phyloP scores from a whole-genome alignment of 2,797 vertebrate species.

The Cossypha dichroa region DNA sequence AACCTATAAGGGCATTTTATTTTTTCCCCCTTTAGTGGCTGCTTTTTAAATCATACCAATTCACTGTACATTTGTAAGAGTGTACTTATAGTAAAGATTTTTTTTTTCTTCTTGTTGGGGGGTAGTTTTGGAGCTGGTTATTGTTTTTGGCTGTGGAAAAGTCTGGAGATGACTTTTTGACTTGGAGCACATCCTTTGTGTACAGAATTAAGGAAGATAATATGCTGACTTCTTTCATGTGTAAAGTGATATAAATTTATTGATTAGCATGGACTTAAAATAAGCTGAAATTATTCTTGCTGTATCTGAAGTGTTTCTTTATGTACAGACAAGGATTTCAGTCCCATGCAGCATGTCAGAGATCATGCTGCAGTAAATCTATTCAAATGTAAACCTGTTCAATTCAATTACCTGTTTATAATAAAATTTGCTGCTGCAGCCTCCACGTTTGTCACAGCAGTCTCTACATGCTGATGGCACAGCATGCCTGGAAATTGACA shows the following conservation, averaged over 20 bases:
- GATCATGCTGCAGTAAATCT: constrained; percentile 80
- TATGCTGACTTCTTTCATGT: background rate
- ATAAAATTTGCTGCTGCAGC: constrained; percentile 80
- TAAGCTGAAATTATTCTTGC: background rate
- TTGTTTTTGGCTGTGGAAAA: background rate
- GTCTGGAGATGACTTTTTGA: background rate
- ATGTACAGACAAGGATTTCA: constrained; percentile 66
- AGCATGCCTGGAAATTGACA: constrained; percentile 80
- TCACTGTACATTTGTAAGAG: background rate
- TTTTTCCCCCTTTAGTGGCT: background rate
- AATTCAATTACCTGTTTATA: constrained; percentile 84
- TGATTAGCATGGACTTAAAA: background rate
- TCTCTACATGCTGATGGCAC: constrained; percentile 75
- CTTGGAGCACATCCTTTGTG: background rate
- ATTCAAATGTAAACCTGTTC: constrained; percentile 85
- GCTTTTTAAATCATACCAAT: background rate
- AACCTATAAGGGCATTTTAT: background rate
- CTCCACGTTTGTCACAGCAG: constrained; percentile 77
- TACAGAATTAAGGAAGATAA: background rate
- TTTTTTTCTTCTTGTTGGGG: background rate
- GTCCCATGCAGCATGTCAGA: constrained; percentile 74
- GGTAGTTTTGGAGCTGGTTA: background rate
- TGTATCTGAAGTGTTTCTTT: constrained; percentile 65
- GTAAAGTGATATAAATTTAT: background rate
- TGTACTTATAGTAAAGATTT: background rate